Conservation (phyloP, 1,140 invertebrate species). For the Choristoneura fumiferana region DNA sequence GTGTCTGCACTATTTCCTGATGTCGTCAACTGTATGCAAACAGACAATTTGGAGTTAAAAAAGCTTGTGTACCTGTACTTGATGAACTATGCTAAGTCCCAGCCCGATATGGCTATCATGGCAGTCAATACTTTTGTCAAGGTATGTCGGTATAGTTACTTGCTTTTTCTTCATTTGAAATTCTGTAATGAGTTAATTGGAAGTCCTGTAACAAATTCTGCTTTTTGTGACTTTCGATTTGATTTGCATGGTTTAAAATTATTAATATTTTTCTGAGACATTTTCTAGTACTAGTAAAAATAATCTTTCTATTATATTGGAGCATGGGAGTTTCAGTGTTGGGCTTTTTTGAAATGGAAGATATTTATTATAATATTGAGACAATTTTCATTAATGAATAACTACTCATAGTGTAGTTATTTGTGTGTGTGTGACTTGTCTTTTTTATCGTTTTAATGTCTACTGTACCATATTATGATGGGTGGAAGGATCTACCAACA, state of each 20-base stretch:
- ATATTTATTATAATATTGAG: constrained; percentile 18
- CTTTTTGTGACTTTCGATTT: constrained; percentile 15
- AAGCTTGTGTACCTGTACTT: constrained; percentile 99
- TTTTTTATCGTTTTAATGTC: constrained; percentile 78
- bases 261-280: background rate
- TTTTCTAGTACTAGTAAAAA: constrained; percentile 6
- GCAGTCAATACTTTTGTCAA: constrained; percentile 99
- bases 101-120: constrained; percentile 99
- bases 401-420: constrained; percentile 69
- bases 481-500: constrained; percentile 79
- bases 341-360: constrained; percentile 18
- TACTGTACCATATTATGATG: constrained; percentile 73
- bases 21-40: constrained; percentile 99
- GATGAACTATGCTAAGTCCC: constrained; percentile 99
- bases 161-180: background rate
- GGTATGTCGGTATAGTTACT: constrained; percentile 77
- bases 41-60: constrained; percentile 99
- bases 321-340: constrained; percentile 20
- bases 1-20: constrained; percentile 98
- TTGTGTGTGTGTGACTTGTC: constrained; percentile 75
- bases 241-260: constrained; percentile 17
- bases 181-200: constrained; percentile 19
- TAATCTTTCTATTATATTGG: constrained; percentile 11
- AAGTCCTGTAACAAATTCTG: constrained; percentile 15
- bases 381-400: constrained; percentile 23